These are phyloP conservation scores for Rhagium mordax DNA, from an alignment of 2,888 invertebrate species.

Conservation along the genomic window DNA sequence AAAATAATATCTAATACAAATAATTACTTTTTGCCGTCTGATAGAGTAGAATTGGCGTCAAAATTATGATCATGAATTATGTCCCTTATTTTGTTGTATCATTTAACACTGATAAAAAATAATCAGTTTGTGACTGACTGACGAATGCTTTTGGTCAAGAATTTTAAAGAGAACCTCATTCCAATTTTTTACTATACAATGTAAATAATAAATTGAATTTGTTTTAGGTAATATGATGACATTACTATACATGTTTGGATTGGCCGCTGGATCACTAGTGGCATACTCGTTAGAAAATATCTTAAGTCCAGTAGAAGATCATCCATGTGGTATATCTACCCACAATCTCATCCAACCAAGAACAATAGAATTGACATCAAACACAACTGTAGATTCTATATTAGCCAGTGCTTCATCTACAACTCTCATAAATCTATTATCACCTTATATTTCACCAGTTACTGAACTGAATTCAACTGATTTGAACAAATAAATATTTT, in stretches of 20 bases:
- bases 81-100: neutral
- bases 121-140: neutral
- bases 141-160: no score
- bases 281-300: constrained; percentile 81
- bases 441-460: constrained; percentile 42
- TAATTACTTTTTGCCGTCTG: no score
- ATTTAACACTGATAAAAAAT: neutral
- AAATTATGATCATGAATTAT: no score
- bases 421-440: constrained; percentile 43
- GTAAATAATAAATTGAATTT: constrained; percentile 38
- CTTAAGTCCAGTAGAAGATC: constrained; percentile 64
- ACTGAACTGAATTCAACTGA: constrained; percentile 43
- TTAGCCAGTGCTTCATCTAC: constrained; percentile 40
- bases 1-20: no score
- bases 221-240: constrained; percentile 92
- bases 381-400: constrained; percentile 37
- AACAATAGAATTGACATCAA: constrained; percentile 23
- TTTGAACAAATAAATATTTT: constrained; percentile 41
- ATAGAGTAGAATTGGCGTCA: no score
- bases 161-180: no score
- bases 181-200: no score
- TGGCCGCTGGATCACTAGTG: constrained; percentile 87
- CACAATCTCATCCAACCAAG: constrained; percentile 27
- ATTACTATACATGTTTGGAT: constrained; percentile 89
- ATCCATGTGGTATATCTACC: constrained; percentile 56